Evolutionary conservation across 1,140 invertebrate species (phyloP).

Genomic region (Brachionus sp.): DNA sequence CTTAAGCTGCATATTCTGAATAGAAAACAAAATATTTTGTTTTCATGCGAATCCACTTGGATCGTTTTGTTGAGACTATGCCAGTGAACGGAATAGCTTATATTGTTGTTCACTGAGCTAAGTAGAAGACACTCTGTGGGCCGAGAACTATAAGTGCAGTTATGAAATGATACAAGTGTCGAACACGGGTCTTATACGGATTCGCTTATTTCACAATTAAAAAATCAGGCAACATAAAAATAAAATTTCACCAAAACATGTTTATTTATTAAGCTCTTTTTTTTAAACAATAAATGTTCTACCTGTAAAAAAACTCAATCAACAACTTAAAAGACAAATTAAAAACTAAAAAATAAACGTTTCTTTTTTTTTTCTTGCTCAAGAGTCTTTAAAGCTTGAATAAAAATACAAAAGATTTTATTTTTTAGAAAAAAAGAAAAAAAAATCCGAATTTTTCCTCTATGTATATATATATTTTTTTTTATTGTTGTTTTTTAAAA

Average conservation of each 20-base stretch:
- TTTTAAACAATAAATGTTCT: conserved; percentile 10
- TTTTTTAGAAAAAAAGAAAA: neutral
- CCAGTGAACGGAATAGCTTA: neutral
- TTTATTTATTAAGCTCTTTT: neutral
- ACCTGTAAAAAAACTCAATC: neutral
- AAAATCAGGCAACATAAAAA: neutral
- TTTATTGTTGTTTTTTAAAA: neutral
- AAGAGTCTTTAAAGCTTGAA: neutral
- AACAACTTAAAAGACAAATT: neutral
- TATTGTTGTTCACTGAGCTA: neutral
- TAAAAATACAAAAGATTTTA: conserved; percentile 1
- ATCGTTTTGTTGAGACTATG: neutral
- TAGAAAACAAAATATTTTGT: neutral
- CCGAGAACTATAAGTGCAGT: neutral
- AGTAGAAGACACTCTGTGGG: neutral
- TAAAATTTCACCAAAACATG: neutral
- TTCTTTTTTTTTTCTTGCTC: neutral
- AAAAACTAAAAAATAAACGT: neutral
- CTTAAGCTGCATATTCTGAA: neutral
- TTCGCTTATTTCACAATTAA: neutral
- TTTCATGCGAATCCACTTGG: neutral
- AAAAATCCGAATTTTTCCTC: neutral
- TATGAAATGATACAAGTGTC: neutral
- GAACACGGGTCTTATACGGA: neutral
- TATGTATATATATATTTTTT: neutral